Base-by-base conservation (phyloP, 35 echinoderm and acorn worm genomes). In the Acanthaster planci region DNA sequence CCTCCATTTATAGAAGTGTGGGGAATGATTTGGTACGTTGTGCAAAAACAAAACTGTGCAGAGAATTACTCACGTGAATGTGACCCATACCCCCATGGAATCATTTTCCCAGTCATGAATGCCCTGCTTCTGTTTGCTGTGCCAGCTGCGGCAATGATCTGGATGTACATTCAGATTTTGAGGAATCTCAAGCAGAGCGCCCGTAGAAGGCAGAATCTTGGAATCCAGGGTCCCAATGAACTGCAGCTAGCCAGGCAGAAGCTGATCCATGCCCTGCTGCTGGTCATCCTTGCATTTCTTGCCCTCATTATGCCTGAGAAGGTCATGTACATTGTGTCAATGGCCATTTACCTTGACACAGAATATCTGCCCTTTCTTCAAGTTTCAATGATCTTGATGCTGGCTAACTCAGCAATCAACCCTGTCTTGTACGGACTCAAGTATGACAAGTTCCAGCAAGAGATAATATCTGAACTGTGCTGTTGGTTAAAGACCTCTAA, bases 361-460 rank as follows among this genome's bases (percentile, higher is more conserved):
- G 18, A 19, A 8, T 26, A 47, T 34, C 10, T 72, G 30, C 21
- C 34, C 18, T 8, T 72, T 2, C 64, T 31, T 1, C 64, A 72
- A 26, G 2, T 21, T 34, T 19, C 34, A 10, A 19, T 72, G 0
- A 23, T 72, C 15, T 34, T 72, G 1, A 12, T 10, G 3, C 26
- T 72, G 26, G 10, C 30, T 10, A 72, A 72, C 34, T 72, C 64
- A 1, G 64, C 26, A 10, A 72, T 72, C 29, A 72, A 72, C 34
- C 64, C 64, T 34, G 64, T 72, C 8, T 10, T 72, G 64, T 72
- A 72, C 23, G 64, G 64, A 26, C 34, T 72, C 29, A 72, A 72
- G 64, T 72, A 72, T 9, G 64, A 72, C 34, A 72, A 29, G 23
- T 72, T 72, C 23, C 64, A 26, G 0, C 23, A 34, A 29, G 64